Conservation (phyloP, 2,888 invertebrate species). For the Apotomis turbidana region DNA sequence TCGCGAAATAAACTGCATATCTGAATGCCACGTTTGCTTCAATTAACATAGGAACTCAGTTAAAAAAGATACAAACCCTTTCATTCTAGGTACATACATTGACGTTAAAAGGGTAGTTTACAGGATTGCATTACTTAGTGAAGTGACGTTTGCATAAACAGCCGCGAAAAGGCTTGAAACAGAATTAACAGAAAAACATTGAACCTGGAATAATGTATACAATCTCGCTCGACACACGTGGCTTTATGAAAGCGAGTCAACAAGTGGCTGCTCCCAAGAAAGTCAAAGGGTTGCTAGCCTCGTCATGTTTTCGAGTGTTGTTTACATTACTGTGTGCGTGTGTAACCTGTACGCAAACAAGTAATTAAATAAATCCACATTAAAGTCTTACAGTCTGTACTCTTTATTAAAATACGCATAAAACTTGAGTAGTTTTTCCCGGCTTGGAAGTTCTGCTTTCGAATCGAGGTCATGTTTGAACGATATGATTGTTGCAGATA, state of each 20-base stretch:
- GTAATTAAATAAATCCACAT: neutral
- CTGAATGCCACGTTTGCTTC: no score
- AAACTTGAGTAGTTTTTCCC: neutral
- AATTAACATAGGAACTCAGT: no score
- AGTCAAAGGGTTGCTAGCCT: neutral
- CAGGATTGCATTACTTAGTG: no score
- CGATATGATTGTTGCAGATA: no score
- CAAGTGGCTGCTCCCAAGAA: neutral
- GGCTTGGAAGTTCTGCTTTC: neutral
- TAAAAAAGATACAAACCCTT: no score
- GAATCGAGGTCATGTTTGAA: neutral
- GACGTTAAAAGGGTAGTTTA: no score
- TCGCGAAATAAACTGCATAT: no score
- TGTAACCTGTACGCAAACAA: neutral
- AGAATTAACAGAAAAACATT: neutral
- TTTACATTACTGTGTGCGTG: constrained; percentile 42
- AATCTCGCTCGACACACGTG: neutral
- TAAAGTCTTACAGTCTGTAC: neutral
- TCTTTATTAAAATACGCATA: neutral
- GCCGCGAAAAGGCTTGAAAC: neutral
- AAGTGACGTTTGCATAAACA: neutral
- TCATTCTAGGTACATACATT: no score
- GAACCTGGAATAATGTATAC: neutral
- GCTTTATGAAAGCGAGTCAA: neutral
- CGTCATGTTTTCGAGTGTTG: constrained; percentile 42